phyloP scores from a whole-genome alignment of 1,140 invertebrate species.

The Bacillus rossius region DNA sequence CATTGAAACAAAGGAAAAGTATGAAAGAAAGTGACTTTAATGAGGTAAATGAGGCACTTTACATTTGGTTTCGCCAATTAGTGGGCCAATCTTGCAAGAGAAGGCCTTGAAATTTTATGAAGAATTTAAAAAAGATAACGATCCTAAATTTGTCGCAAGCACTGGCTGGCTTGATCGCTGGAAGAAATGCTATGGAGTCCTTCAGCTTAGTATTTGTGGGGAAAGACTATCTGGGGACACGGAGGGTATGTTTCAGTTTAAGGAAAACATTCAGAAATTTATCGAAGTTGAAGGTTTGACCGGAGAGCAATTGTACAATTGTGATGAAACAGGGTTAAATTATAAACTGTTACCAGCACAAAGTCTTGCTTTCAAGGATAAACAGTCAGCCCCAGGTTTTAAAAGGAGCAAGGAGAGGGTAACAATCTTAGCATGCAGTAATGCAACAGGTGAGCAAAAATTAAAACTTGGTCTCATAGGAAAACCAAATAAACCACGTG shows the following conservation, averaged over 20 bases:
- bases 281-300: slow-evolving; percentile 4
- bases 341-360: neutral
- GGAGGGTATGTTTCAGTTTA: no score
- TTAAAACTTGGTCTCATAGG: slow-evolving; percentile 36
- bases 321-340: slow-evolving; percentile 12
- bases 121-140: neutral
- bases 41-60: neutral
- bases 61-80: no score
- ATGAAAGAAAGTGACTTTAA: slow-evolving; percentile 2
- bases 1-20: slow-evolving; percentile 5
- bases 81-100: no score
- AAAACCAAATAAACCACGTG: slow-evolving; percentile 36
- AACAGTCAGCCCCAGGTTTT: slow-evolving; percentile 17
- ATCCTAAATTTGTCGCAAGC: neutral
- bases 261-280: neutral
- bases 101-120: neutral
- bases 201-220: neutral
- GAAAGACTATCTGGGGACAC: no score
- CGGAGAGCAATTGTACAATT: slow-evolving; percentile 8
- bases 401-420: slow-evolving; percentile 37
- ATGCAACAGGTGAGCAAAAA: slow-evolving; percentile 29
- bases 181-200: neutral
- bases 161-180: neutral
- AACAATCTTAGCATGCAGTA: slow-evolving; percentile 35
- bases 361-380: no score